phyloP scores from a whole-genome alignment of 2,888 invertebrate species.

The Tubiluchus corallicola region DNA sequence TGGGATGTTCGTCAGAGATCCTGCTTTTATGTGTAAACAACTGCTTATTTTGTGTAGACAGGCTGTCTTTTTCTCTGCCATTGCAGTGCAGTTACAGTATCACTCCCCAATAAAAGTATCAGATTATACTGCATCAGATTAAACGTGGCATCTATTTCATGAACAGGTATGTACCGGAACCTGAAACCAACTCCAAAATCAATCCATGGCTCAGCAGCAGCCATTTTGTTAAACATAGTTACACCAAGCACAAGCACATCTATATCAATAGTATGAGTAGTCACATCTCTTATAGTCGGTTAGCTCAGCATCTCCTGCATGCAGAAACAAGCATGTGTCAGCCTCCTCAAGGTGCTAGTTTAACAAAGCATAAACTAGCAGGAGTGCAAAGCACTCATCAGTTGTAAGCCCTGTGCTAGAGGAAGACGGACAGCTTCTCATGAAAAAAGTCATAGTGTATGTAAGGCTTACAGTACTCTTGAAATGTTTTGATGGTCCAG shows the following conservation, averaged over 20 bases:
- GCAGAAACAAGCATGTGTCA: slow-evolving; percentile 12
- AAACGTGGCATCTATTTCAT: slow-evolving; percentile 1
- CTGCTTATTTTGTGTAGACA: too few relatives aligned
- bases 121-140: too few relatives aligned
- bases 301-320: slow-evolving; percentile 11
- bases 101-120: too few relatives aligned
- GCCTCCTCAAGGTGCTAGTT: slow-evolving; percentile 10
- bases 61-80: too few relatives aligned
- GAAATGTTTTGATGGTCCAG: slow-evolving; percentile 7
- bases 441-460: slow-evolving; percentile 11
- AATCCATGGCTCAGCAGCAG: slow-evolving; percentile 1
- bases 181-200: background rate
- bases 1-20: too few relatives aligned
- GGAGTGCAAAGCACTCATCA: background rate
- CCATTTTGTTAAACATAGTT: slow-evolving; percentile 1
- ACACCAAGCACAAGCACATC: slow-evolving; percentile 12
- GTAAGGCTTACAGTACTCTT: slow-evolving; percentile 7
- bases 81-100: too few relatives aligned
- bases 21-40: too few relatives aligned
- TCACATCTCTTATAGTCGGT: slow-evolving; percentile 1
- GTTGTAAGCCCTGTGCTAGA: background rate
- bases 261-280: slow-evolving; percentile 14
- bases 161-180: background rate
- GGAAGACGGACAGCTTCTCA: slow-evolving; percentile 2
- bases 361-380: background rate